Evolutionary conservation across 2,113 vertebrate species (phyloP), one percentile per base, ranked within the genome.

Genomic region (Piaya cayana): DNA sequence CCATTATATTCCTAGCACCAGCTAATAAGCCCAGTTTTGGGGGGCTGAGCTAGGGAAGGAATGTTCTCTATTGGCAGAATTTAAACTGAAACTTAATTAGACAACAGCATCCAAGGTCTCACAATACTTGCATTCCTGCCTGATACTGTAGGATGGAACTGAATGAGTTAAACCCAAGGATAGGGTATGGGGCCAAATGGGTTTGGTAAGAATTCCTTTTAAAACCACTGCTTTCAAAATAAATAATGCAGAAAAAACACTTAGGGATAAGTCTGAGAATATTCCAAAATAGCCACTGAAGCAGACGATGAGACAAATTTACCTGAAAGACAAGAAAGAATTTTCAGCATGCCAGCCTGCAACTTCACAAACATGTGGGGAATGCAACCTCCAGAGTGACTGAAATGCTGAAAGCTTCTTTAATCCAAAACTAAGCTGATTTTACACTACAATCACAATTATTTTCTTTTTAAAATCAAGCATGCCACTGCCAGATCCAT

Each of bases 361-460:
- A 86, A 82, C 77, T 91, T 83, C 39, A 45, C 81, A 85, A 55
- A 69, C 64, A 94, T 83, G 64, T 92, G 88, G 81, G 76, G 53
- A n/a, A 72, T 91, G 69, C 64, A 95, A 79, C 65, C 86, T 94
- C 49, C 74, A 67, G 93, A 96, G 93, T 71, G 92, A 90, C 59
- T 96, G 90, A 95, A 90, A 92, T 39, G 96, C 84, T 96, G 92
- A 96, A 97, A 96, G 97, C 92, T 96, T 94, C 93, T 42, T 86
- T 97, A 97, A 96, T 94, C 90, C 83, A 96, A 96, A 96, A 96
- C 97, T 95, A 95, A 97, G 95, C 77, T 94, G 95, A 95, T 96
- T 97, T 97, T 97, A 96, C 78, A 96, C 90, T 93, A 89, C 88
- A 95, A 87, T 50, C 86, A n/a, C 87, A 96, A 97, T 96, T 96